Evolutionary conservation across 2,888 invertebrate species (phyloP).

Genomic region (Limnephilus marmoratus): DNA sequence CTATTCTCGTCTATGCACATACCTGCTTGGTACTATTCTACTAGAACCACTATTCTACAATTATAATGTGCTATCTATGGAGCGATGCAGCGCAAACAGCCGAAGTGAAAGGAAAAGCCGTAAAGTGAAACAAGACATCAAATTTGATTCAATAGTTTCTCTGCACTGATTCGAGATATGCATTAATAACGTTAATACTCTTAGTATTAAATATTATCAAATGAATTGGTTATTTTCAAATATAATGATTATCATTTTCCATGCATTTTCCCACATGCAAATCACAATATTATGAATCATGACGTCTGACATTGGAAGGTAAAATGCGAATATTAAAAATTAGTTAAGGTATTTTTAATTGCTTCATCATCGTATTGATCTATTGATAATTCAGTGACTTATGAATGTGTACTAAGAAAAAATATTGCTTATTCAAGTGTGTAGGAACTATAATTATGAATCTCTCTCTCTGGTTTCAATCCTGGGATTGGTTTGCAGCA

Average conservation of each 20-base stretch:
- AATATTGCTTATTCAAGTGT: too few species aligned
- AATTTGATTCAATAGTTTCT: slow-evolving; percentile 15
- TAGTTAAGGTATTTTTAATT: neutral
- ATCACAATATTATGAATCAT: neutral
- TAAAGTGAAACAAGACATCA: neutral
- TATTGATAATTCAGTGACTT: neutral
- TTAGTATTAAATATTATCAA: neutral
- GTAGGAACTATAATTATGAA: too few species aligned
- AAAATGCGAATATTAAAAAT: neutral
- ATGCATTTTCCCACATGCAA: neutral
- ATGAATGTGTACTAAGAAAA: too few species aligned
- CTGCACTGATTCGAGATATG: neutral
- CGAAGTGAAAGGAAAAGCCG: slow-evolving; percentile 24
- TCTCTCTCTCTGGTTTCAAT: too few species aligned
- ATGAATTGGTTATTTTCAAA: neutral
- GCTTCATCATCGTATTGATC: neutral
- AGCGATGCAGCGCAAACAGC: neutral
- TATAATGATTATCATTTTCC: neutral
- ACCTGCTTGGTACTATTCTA: neutral
- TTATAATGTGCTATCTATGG: neutral
- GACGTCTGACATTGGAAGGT: neutral
- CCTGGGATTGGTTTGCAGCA: too few species aligned
- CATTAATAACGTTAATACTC: neutral
- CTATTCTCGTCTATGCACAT: neutral
- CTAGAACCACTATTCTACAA: neutral